These are phyloP conservation scores for Drosophila malerkotliana DNA, from an alignment of 1,140 invertebrate genomes.

Conservation along the genomic window DNA sequence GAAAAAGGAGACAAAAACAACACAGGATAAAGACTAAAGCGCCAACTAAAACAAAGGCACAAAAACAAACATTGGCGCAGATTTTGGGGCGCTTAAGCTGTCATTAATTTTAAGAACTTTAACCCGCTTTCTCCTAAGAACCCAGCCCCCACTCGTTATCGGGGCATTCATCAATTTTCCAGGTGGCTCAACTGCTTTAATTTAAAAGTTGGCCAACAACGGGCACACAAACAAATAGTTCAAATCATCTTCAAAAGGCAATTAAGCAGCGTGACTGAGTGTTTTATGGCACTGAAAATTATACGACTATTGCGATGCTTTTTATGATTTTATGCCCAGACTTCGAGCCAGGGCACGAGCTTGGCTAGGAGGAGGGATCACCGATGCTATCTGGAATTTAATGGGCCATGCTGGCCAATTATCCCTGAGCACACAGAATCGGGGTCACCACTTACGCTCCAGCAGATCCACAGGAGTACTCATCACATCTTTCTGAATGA, in stretches of 20 bases:
- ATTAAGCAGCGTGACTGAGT: constrained; percentile 67
- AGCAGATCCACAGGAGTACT: constrained; percentile 11
- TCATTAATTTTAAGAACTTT: constrained; percentile 76
- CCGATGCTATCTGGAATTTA: constrained; percentile 53
- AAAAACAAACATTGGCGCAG: constrained; percentile 55
- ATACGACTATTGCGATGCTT: constrained; percentile 34
- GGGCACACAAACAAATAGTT: constrained; percentile 53
- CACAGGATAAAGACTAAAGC: constrained; percentile 9
- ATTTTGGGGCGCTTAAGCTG: constrained; percentile 53
- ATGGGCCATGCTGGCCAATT: constrained; percentile 70
- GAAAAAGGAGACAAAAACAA: constrained; percentile 15
- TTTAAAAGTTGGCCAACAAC: constrained; percentile 11
- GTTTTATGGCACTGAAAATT: constrained; percentile 67
- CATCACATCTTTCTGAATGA: constrained; percentile 19
- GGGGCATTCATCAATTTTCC: constrained; percentile 47
- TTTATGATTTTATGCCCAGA: constrained; percentile 35
- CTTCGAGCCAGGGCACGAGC: neutral
- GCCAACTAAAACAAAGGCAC: constrained; percentile 7
- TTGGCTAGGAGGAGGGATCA: neutral
- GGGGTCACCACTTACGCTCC: constrained; percentile 43
- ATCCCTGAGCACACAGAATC: constrained; percentile 31
- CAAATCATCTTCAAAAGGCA: constrained; percentile 67
- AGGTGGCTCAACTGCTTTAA: constrained; percentile 47
- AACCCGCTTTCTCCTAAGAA: constrained; percentile 30
- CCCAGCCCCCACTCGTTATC: constrained; percentile 5